Evolutionary conservation across 2,797 vertebrate species (phyloP), one percentile per base, ranked within the genome.

Genomic region (Semaprochilodus insignis): DNA sequence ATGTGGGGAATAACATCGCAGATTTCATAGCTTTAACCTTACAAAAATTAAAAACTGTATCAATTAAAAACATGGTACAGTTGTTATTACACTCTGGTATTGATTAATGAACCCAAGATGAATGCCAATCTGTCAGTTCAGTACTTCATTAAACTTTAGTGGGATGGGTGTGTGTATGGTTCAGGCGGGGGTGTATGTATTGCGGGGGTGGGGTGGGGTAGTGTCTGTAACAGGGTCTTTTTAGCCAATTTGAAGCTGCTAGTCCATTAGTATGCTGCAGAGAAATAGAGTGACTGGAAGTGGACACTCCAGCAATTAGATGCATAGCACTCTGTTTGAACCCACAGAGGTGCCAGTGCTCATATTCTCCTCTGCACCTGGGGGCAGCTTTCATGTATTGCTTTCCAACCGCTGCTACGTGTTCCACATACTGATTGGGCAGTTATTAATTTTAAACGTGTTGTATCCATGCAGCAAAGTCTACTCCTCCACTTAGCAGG

Each of bases 361-460:
- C 79, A 78, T 81, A 77, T 86, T 67, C 83, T 72, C 65, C 85
- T 76, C 80, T 79, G 71, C 84, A 77, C 80, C 84, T 88, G 87
- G 82, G 87, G 75, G 77, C 85, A 87, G 82, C 83, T 85, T 85
- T 84, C 81, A 83, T 81, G 85, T 84, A 84, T 70, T 78, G 79
- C 85, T 85, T 81, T 81, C 85, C 85, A 76, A 81, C 73, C 17
- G 40, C 63, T 27, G 78, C 71, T 86, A 87, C 87, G 86, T 87
- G 87, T 80, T 85, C 60, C 82, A 76, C 74, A 82, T 88, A 82
- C 87, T 80, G 78, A 88, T 80, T 59, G 16, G 63, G 75, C 65
- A 72, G 65, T 85, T 87, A 88, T 87, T 84, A 82, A 87, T 88
- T 85, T 88, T 87, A 87, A 80, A 87, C 82, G 80, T 83, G 70